These are phyloP conservation scores for Lycophotia porphyrea DNA, from an alignment of 2,888 invertebrate species.

Conservation along the genomic window DNA sequence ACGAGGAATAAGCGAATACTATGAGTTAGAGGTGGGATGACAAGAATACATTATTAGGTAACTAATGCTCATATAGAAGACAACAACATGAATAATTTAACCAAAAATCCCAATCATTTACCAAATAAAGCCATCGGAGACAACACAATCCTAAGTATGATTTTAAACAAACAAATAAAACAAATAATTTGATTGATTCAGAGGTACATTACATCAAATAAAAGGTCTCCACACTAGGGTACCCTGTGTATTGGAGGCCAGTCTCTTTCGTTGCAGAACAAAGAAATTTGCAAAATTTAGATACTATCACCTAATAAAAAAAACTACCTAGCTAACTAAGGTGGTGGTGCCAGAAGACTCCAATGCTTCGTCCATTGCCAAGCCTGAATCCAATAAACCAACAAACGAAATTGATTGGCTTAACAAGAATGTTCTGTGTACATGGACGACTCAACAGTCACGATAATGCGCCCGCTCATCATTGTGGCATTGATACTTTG, in stretches of 20 bases:
- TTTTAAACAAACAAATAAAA: too few species aligned
- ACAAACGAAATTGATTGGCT: slow-evolving; percentile 19
- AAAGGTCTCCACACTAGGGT: too few species aligned
- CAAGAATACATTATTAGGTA: slow-evolving; percentile 4
- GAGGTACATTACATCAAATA: too few species aligned
- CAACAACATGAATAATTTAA: background rate
- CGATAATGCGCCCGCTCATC: slow-evolving; percentile 31
- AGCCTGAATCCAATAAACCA: slow-evolving; percentile 13
- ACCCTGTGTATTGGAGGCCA: too few species aligned
- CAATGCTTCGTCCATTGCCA: background rate
- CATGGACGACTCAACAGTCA: slow-evolving; percentile 31
- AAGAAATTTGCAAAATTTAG: too few species aligned
- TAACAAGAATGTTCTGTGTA: slow-evolving; percentile 26
- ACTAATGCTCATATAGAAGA: background rate
- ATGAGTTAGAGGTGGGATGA: background rate
- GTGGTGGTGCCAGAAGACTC: background rate
- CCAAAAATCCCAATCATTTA: background rate
- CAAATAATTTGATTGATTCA: too few species aligned
- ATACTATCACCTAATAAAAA: background rate
- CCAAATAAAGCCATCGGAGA: background rate
- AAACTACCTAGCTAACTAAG: background rate
- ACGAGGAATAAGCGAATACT: background rate
- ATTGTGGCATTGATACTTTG: slow-evolving; percentile 42
- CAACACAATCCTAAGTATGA: too few species aligned
- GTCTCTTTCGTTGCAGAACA: too few species aligned